Conservation (phyloP, 1,140 invertebrate genomes). For the Drosophila kanapiae region DNA sequence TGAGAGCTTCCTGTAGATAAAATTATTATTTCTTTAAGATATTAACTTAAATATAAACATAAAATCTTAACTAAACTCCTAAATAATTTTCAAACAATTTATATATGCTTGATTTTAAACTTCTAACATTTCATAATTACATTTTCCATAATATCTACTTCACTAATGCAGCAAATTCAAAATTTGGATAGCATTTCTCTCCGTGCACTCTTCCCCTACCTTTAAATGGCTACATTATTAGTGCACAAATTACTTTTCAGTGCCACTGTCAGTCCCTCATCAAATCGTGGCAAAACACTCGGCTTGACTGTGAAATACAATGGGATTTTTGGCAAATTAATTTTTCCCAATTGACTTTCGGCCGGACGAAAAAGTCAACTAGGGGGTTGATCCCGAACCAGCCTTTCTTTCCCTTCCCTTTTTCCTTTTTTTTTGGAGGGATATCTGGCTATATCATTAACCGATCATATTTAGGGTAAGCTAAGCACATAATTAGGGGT, state of each 20-base stretch:
- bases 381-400: conserved; percentile 58
- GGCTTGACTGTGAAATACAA: conserved; percentile 62
- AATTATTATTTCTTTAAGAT: not conserved
- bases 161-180: no score
- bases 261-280: conserved; percentile 84
- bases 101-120: not conserved
- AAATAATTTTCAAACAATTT: not conserved
- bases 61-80: not conserved
- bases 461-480: conserved; percentile 81
- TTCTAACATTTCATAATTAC: not conserved
- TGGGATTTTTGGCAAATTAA: conserved; percentile 78
- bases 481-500: conserved; percentile 78
- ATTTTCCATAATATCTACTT: not conserved
- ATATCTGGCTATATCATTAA: conserved; percentile 67
- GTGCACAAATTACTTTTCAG: conserved; percentile 83
- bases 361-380: conserved; percentile 62
- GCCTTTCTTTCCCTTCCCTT: conserved; percentile 13
- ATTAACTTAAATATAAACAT: no score
- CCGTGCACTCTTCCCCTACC: conserved; percentile 41
- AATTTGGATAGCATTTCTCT: no score
- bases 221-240: conserved; percentile 57
- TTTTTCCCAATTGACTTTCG: conserved; percentile 82
- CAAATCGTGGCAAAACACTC: conserved; percentile 81
- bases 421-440: conserved; percentile 14
- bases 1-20: not conserved